phyloP scores from a whole-genome alignment of 2,113 vertebrate species.

The Alligator mississippiensis region DNA sequence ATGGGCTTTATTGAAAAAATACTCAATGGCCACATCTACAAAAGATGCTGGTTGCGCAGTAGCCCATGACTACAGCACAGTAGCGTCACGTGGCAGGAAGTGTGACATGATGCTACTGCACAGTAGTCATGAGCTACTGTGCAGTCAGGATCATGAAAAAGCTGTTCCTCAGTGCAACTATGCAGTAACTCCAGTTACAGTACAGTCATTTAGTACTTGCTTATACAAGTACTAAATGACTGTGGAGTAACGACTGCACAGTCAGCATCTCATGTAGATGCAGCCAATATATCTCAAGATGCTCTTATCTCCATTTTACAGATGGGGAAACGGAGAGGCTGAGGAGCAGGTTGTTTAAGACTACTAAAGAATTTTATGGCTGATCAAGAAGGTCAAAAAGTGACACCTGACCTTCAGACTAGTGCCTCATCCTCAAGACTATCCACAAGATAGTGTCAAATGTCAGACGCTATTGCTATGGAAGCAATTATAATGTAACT shows the following conservation, averaged over 20 bases:
- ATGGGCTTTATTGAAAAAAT: background rate
- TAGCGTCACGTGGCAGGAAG: no score
- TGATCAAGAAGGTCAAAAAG: background rate
- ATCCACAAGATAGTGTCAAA: background rate
- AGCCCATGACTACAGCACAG: no score
- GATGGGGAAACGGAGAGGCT: background rate
- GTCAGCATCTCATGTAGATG: no score
- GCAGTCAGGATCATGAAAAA: no score
- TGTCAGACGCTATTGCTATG: slow-evolving; percentile 36
- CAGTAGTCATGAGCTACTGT: no score
- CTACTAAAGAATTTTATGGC: background rate
- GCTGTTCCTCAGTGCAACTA: no score
- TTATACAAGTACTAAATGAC: no score
- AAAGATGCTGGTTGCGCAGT: no score
- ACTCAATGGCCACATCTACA: background rate
- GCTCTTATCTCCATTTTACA: background rate
- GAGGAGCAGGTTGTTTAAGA: background rate
- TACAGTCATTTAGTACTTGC: no score
- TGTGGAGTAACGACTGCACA: no score
- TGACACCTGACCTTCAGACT: background rate
- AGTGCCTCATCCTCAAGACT: background rate
- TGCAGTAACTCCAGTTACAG: no score
- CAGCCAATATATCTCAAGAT: background rate
- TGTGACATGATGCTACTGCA: no score
- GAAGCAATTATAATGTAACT: slow-evolving; percentile 8